Percentiles rank a stretch among this genome's conserved stretches.
phyloP scores from a whole-genome alignment of 2,888 invertebrate species.

The Nomada flava region DNA sequence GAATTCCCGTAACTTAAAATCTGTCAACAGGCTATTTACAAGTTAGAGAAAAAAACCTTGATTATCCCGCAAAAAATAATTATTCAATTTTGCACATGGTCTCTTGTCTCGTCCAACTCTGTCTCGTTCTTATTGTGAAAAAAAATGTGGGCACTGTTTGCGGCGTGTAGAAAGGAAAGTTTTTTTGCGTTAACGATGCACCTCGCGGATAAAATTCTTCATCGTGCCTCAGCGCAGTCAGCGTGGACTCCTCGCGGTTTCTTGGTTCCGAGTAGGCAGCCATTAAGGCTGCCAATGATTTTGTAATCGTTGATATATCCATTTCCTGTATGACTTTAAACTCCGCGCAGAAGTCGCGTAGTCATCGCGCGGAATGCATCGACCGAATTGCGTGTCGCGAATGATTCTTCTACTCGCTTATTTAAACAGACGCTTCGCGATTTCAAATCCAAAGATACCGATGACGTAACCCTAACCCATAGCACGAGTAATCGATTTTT shows the following conservation, averaged over 20 bases:
- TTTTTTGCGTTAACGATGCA: background rate
- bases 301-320: constrained; percentile 17
- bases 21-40: no score
- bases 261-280: background rate
- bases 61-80: background rate
- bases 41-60: no score
- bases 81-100: background rate
- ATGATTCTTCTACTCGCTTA: constrained; percentile 4
- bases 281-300: constrained; percentile 4
- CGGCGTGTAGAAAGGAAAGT: no score
- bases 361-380: background rate
- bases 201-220: background rate
- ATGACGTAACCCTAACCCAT: constrained; percentile 43
- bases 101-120: background rate
- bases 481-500: constrained; percentile 31
- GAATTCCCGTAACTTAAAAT: no score
- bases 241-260: background rate
- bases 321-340: constrained; percentile 26
- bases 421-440: constrained; percentile 14
- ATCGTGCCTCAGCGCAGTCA: background rate
- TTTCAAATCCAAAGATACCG: constrained; percentile 29
- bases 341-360: background rate
- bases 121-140: background rate
- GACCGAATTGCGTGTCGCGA: constrained; percentile 4
- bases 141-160: background rate